A percentile compares a stretch with the other conserved stretches of the same genome.
These are phyloP conservation scores for Spialia ferax DNA, from an alignment of 2,888 invertebrate species.

Conservation along the genomic window DNA sequence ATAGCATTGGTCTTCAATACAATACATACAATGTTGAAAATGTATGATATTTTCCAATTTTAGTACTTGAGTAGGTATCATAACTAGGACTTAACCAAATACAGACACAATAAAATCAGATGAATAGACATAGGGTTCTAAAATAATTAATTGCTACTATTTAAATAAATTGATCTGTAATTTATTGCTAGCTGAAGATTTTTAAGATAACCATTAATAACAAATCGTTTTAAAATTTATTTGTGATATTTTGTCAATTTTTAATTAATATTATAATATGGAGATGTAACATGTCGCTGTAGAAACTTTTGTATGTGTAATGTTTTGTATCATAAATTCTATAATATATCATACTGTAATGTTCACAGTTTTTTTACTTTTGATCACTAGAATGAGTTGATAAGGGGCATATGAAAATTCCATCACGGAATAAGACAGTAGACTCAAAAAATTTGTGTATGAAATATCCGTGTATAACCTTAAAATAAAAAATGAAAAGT, in stretches of 20 bases:
- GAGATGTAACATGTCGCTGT: background rate
- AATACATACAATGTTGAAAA: background rate
- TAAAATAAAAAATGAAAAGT: too few relatives aligned
- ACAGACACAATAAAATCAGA: slow-evolving; percentile 19
- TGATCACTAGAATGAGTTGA: too few relatives aligned
- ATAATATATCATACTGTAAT: too few relatives aligned
- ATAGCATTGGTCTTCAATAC: background rate
- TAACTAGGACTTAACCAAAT: slow-evolving; percentile 29
- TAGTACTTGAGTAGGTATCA: slow-evolving; percentile 5
- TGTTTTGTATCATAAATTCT: background rate
- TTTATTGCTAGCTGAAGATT: background rate
- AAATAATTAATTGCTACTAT: background rate
- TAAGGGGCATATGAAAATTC: too few relatives aligned
- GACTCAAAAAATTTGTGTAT: too few relatives aligned
- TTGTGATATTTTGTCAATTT: slow-evolving; percentile 20
- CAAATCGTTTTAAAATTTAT: background rate
- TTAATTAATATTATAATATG: background rate
- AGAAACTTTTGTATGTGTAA: background rate
- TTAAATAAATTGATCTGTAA: background rate
- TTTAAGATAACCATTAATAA: background rate
- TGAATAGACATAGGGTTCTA: slow-evolving; percentile 14
- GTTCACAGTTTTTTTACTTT: too few relatives aligned
- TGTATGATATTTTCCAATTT: background rate
- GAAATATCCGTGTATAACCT: too few relatives aligned
- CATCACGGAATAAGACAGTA: too few relatives aligned